Percentiles rank a stretch among this genome's conserved stretches.
Evolutionary conservation across 1,140 invertebrate species (phyloP).

Genomic region (Coptotermes formosanus): DNA sequence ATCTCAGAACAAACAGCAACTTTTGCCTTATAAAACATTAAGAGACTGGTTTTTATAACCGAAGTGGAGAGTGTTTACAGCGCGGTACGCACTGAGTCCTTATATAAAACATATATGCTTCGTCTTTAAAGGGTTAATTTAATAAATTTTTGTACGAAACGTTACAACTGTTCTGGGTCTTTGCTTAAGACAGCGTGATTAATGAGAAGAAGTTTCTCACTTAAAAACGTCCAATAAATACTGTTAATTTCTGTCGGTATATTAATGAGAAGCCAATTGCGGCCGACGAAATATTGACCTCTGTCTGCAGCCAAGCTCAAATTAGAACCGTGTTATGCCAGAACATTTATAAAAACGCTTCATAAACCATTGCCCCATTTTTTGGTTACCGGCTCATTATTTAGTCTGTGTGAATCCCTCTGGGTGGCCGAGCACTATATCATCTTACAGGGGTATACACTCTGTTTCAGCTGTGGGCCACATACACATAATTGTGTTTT

Average conservation of each 20-base stretch:
- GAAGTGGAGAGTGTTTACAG: no score
- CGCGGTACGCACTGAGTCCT: no score
- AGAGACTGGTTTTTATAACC: no score
- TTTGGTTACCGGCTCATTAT: background rate
- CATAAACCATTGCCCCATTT: background rate
- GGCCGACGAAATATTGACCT: background rate
- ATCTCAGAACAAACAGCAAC: no score
- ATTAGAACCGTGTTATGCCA: background rate
- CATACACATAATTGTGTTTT: no score
- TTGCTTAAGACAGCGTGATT: slow-evolving; percentile 10
- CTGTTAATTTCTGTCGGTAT: background rate
- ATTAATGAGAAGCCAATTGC: slow-evolving; percentile 1
- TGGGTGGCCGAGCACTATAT: background rate
- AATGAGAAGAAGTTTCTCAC: background rate
- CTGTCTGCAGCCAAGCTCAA: background rate
- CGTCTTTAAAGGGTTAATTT: no score
- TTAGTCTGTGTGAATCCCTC: slow-evolving; percentile 13
- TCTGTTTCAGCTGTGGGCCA: no score
- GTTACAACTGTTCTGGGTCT: background rate
- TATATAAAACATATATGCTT: no score
- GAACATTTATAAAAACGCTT: background rate
- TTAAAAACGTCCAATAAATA: slow-evolving; percentile 20
- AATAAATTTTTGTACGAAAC: background rate
- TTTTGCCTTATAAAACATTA: no score
- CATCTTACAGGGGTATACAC: no score